Evolutionary conservation across 2,113 vertebrate genomes (phyloP).

Genomic region (Nerophis ophidion): DNA sequence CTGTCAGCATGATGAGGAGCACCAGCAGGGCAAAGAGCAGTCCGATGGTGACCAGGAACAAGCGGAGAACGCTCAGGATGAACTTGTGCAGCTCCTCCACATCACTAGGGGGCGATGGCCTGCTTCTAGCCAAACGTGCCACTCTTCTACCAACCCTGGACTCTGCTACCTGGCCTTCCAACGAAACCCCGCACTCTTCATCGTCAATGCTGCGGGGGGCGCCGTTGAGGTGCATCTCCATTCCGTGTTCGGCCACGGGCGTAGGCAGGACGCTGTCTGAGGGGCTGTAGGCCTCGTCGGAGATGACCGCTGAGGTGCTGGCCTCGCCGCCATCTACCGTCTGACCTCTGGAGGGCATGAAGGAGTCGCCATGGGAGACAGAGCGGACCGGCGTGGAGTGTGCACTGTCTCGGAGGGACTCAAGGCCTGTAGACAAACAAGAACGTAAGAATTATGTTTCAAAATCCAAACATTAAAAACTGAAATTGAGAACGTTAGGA

Average conservation of each 20-base stretch:
- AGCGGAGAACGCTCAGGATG: slow-evolving; percentile 88
- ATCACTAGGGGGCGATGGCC: slow-evolving; percentile 51
- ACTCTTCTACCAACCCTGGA: slow-evolving; percentile 68
- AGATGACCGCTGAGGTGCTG: slow-evolving; percentile 74
- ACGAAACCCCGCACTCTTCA: slow-evolving; percentile 71
- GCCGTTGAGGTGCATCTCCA: slow-evolving; percentile 83
- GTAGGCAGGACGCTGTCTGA: slow-evolving; percentile 88
- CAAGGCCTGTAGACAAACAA: slow-evolving; percentile 73
- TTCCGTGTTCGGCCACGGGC: slow-evolving; percentile 82
- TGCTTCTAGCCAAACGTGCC: slow-evolving; percentile 58
- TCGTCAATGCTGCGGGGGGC: slow-evolving; percentile 83
- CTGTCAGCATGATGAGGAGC: slow-evolving; percentile 91
- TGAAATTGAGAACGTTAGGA: too few species aligned
- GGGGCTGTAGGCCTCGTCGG: slow-evolving; percentile 86
- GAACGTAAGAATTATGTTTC: background rate
- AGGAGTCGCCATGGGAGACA: slow-evolving; percentile 79
- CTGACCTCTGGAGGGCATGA: slow-evolving; percentile 64
- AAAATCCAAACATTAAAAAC: background rate
- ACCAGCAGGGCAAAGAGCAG: slow-evolving; percentile 91
- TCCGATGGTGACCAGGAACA: slow-evolving; percentile 91
- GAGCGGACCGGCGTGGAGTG: slow-evolving; percentile 88
- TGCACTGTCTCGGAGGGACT: slow-evolving; percentile 89
- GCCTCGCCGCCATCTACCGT: slow-evolving; percentile 74
- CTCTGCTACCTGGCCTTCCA: slow-evolving; percentile 59
- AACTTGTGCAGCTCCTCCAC: slow-evolving; percentile 90